These are phyloP conservation scores for Adrianichthys oophorus DNA, from an alignment of 2,797 vertebrate genomes.

Conservation along the genomic window DNA sequence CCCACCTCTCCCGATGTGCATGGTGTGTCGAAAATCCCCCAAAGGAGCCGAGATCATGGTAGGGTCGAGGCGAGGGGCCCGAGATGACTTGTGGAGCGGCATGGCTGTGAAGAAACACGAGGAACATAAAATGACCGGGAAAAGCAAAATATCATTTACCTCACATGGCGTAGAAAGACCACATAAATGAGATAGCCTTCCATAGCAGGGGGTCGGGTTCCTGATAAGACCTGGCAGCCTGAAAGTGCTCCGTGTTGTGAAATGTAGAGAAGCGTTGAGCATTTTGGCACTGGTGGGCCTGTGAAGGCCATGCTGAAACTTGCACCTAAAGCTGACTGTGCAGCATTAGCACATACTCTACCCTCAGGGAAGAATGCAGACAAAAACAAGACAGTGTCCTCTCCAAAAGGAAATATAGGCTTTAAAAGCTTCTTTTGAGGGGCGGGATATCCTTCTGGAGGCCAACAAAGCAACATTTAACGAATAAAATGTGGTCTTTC, in stretches of 20 bases:
- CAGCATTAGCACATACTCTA: constrained; percentile 75
- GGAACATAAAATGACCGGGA: not conserved
- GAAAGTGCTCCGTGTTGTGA: constrained; percentile 53
- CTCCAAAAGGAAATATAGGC: constrained; percentile 10
- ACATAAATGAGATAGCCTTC: too few relatives aligned
- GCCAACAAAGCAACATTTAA: not conserved
- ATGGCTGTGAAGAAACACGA: constrained; percentile 67
- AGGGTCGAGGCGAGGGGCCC: constrained; percentile 82
- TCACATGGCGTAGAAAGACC: too few relatives aligned
- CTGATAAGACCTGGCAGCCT: constrained; percentile 36
- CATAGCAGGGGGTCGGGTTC: not conserved
- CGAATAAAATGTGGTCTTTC: not conserved
- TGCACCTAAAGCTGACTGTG: constrained; percentile 70
- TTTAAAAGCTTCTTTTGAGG: not conserved
- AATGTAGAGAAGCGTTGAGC: constrained; percentile 65
- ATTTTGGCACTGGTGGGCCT: constrained; percentile 47
- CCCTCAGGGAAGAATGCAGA: constrained; percentile 60
- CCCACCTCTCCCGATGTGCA: constrained; percentile 92
- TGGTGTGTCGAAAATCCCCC: constrained; percentile 91
- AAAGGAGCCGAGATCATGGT: constrained; percentile 87
- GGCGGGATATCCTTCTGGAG: not conserved
- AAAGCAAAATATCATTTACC: not conserved
- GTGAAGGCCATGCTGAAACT: constrained; percentile 80
- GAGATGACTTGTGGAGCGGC: constrained; percentile 89
- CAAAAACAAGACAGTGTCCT: constrained; percentile 48